A percentile compares a stretch with the other conserved stretches of the same genome.
phyloP scores from a whole-genome alignment of 2,113 vertebrate species.

The Grallaria varia region DNA sequence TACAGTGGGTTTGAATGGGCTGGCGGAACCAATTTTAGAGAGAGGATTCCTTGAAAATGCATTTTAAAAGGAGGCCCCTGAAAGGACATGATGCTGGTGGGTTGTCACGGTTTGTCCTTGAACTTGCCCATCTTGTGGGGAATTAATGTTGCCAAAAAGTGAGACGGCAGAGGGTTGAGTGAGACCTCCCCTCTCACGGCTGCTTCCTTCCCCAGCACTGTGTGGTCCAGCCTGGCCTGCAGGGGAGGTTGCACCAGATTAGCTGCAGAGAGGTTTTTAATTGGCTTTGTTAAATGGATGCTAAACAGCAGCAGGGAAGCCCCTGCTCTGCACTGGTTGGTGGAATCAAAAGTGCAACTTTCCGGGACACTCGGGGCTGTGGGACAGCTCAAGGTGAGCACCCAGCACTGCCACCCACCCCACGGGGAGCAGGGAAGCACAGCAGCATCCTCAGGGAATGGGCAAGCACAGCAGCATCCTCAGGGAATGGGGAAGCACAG shows the following conservation, averaged over 20 bases:
- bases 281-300: not conserved
- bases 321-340: too few relatives aligned
- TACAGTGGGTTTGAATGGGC: not conserved
- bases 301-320: not conserved
- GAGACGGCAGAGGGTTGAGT: not conserved
- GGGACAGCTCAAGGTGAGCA: not conserved
- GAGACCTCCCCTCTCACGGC: not conserved
- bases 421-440: fast-evolving
- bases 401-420: fast-evolving
- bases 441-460: not conserved
- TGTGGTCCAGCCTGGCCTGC: not conserved
- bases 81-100: not conserved
- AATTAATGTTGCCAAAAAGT: not conserved
- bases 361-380: not conserved
- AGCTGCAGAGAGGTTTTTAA: not conserved
- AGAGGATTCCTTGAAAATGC: not conserved
- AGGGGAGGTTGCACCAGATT: not conserved
- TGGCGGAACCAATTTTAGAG: not conserved
- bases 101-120: not conserved
- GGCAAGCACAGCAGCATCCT: not conserved
- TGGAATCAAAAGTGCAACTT: not conserved
- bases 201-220: not conserved
- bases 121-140: not conserved
- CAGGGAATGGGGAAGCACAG: not conserved
- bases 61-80: not conserved